These are phyloP conservation scores for Lamellibrachia satsuma DNA, from an alignment of 2,888 invertebrate species.

Conservation along the genomic window DNA sequence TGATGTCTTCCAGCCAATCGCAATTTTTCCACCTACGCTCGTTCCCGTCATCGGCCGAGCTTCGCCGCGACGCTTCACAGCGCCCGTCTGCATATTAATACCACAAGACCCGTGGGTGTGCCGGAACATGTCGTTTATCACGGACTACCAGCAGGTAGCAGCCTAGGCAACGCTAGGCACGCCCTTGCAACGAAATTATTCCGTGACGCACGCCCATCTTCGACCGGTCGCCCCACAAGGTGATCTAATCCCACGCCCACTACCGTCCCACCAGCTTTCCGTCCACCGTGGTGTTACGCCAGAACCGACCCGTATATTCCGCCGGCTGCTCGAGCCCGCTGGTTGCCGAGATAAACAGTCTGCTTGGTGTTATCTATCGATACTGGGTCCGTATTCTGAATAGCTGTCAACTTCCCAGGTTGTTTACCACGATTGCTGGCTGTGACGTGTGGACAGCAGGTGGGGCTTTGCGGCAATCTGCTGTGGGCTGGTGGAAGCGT, in stretches of 20 bases:
- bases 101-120: not conserved
- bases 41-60: not conserved
- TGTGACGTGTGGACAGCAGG: too few species aligned
- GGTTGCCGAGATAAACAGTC: not conserved
- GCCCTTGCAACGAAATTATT: not conserved
- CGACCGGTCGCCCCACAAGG: not conserved
- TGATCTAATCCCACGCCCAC: not conserved
- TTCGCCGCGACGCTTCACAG: not conserved
- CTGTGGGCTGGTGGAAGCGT: not conserved
- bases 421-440: not conserved
- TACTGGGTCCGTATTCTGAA: not conserved
- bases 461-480: not conserved
- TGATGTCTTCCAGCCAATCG: not conserved
- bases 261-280: not conserved
- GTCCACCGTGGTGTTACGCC: not conserved
- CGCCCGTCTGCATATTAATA: not conserved
- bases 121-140: not conserved
- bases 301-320: not conserved
- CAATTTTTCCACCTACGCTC: not conserved
- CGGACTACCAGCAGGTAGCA: not conserved
- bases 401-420: not conserved
- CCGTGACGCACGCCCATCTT: not conserved
- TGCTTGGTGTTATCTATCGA: not conserved
- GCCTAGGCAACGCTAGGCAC: not conserved
- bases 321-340: not conserved